Conservation (phyloP, 2,113 vertebrate species). For the Paralichthys olivaceus region DNA sequence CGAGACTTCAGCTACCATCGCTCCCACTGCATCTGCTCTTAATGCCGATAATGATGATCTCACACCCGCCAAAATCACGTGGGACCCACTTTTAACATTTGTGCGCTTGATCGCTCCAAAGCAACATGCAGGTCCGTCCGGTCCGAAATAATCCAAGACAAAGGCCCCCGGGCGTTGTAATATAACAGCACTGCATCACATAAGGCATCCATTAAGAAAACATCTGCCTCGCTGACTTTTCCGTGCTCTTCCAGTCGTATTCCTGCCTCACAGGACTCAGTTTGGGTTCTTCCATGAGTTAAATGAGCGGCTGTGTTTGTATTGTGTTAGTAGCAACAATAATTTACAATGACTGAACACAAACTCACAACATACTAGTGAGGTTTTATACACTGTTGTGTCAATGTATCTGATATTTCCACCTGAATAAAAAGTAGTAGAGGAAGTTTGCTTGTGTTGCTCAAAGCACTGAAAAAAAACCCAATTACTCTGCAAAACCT, state of each 20-base stretch:
- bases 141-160: not conserved
- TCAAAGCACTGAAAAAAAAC: not conserved
- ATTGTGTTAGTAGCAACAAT: not conserved
- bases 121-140: not conserved
- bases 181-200: not conserved
- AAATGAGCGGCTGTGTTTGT: not conserved
- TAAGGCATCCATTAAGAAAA: not conserved
- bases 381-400: not conserved
- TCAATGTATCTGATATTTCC: not conserved
- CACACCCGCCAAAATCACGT: not conserved
- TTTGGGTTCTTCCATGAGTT: not conserved
- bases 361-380: not conserved
- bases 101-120: not conserved
- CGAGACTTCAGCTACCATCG: not conserved
- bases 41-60: slow-evolving; percentile 1
- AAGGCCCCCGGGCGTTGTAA: not conserved
- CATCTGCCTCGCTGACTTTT: slow-evolving; percentile 7
- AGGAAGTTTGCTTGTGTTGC: not conserved
- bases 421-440: not conserved
- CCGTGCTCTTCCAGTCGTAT: not conserved
- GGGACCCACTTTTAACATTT: not conserved
- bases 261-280: not conserved
- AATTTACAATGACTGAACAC: not conserved
- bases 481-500: no score
- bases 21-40: not conserved